Conservation (phyloP, 2,888 invertebrate species). For the Thecocarcelia acutangulata region DNA sequence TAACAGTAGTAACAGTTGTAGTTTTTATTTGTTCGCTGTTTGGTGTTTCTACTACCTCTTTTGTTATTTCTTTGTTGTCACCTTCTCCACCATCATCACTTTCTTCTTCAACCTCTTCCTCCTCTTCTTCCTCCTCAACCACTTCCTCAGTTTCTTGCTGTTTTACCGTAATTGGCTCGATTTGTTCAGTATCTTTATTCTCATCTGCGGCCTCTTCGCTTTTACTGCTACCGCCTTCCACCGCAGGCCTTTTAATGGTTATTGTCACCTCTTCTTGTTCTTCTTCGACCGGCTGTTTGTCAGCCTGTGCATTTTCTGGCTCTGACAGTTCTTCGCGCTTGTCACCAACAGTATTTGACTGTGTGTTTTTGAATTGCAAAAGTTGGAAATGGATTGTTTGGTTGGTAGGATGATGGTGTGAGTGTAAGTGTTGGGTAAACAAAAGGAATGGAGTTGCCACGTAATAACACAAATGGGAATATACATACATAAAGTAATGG, state of each 20-base stretch:
- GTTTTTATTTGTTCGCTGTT: constrained; percentile 6
- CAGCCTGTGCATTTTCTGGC: neutral
- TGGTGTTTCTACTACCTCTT: constrained; percentile 20
- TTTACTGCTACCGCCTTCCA: neutral
- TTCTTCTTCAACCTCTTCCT: constrained; percentile 26
- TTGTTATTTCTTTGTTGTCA: constrained; percentile 35
- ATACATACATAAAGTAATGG: neutral
- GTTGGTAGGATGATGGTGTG: constrained; percentile 20
- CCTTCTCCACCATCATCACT: constrained; percentile 43
- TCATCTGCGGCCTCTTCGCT: neutral
- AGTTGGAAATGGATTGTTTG: constrained; percentile 32
- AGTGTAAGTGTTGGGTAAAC: constrained; percentile 29
- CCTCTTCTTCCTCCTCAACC: constrained; percentile 16
- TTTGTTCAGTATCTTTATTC: neutral
- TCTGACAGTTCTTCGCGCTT: constrained; percentile 20
- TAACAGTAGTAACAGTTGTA: constrained; percentile 11
- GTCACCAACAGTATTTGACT: constrained; percentile 42
- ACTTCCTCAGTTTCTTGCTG: constrained; percentile 13
- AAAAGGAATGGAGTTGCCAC: constrained; percentile 13
- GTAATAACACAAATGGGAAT: neutral
- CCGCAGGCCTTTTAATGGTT: neutral
- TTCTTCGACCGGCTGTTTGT: neutral
- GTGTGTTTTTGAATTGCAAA: constrained; percentile 9
- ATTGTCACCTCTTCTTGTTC: neutral
- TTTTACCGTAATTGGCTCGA: neutral